Percentiles rank a stretch among this genome's conserved stretches.
Conservation (phyloP, 2,797 vertebrate genomes). For the Pseudopleuronectes americanus region DNA sequence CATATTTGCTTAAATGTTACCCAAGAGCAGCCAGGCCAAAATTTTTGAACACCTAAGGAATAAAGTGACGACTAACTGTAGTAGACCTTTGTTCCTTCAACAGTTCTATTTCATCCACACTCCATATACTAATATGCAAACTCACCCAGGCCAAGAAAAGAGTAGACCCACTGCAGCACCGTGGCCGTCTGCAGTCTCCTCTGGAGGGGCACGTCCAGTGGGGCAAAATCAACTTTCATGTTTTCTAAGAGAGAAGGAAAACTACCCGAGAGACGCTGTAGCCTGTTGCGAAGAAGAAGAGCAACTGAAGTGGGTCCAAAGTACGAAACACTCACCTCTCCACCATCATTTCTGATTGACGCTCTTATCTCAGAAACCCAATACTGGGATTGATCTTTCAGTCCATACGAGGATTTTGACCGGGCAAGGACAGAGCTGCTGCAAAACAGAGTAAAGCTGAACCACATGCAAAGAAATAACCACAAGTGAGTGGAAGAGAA, state of each 20-base stretch:
- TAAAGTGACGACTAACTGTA: background rate
- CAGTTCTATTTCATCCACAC: background rate
- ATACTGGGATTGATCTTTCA: constrained; percentile 44
- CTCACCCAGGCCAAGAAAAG: constrained; percentile 91
- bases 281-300: constrained; percentile 14
- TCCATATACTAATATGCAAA: background rate
- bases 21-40: background rate
- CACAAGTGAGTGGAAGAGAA: background rate
- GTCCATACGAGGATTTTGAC: constrained; percentile 75
- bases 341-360: constrained; percentile 34
- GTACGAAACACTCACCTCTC: constrained; percentile 61
- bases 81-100: background rate
- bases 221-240: constrained; percentile 92
- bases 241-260: constrained; percentile 26
- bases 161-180: constrained; percentile 89
- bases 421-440: constrained; percentile 19
- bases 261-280: constrained; percentile 7
- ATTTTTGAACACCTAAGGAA: background rate
- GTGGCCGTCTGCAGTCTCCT: constrained; percentile 89
- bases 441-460: background rate
- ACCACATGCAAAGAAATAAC: background rate
- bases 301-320: constrained; percentile 79
- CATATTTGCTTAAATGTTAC: background rate
- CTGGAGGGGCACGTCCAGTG: constrained; percentile 74
- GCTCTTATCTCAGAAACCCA: constrained; percentile 74